A percentile compares a stretch with the other conserved stretches of the same genome.
Evolutionary conservation across 2,888 invertebrate genomes (phyloP).

Genomic region (Gymnoscelis rufifasciata): DNA sequence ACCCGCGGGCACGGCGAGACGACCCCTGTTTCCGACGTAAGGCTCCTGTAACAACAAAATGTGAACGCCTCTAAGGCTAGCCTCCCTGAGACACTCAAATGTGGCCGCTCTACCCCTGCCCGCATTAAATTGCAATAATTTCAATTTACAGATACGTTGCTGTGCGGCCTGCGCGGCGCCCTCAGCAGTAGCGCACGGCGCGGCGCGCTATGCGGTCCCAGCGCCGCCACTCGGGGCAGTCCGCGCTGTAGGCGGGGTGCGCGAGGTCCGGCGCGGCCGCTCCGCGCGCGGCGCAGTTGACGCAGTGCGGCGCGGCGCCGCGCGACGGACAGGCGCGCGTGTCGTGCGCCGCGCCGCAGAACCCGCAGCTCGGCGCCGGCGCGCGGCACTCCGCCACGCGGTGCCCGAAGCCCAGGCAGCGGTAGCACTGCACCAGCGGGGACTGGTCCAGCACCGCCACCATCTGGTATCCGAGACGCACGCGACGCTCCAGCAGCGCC

Average conservation of each 20-base stretch:
- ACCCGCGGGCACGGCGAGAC: background rate
- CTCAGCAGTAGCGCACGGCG: background rate
- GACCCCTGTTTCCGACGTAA: background rate
- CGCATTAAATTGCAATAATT: background rate
- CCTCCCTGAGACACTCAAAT: background rate
- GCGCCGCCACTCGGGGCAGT: background rate
- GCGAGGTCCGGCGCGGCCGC: too few species aligned
- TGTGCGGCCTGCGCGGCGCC: too few species aligned
- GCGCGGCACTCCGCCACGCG: background rate
- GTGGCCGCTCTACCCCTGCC: background rate
- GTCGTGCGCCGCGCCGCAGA: constrained; percentile 4
- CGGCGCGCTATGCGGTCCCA: background rate
- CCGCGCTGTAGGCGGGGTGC: constrained; percentile 1
- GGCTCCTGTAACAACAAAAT: background rate
- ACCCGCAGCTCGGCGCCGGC: background rate
- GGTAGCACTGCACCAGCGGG: constrained; percentile 4
- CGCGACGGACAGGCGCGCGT: constrained; percentile 4
- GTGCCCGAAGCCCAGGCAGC: constrained; percentile 7
- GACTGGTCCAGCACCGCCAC: constrained; percentile 5
- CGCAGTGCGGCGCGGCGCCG: background rate
- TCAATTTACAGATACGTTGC: background rate
- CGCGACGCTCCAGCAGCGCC: background rate
- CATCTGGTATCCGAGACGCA: constrained; percentile 6
- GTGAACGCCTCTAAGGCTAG: too few species aligned
- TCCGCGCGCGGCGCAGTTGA: background rate